These are phyloP conservation scores for Ophion obscuratus DNA, from an alignment of 2,888 invertebrate genomes.

Conservation along the genomic window DNA sequence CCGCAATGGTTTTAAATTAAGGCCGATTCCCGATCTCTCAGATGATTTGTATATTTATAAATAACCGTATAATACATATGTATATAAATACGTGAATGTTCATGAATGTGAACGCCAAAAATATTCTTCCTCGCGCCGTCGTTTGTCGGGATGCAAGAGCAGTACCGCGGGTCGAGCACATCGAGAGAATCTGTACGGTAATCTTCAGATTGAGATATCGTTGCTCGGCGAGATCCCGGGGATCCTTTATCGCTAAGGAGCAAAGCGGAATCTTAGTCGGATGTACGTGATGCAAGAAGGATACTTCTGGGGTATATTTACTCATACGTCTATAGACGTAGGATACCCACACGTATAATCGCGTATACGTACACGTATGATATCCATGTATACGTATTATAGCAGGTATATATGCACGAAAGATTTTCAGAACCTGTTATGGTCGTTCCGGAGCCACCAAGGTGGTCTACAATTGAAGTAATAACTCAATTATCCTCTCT, in stretches of 20 bases:
- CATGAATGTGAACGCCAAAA: background rate
- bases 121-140: slow-evolving; percentile 2
- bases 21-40: slow-evolving; percentile 32
- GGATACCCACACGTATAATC: slow-evolving; percentile 10
- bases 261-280: slow-evolving; percentile 66
- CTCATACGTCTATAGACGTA: background rate
- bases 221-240: slow-evolving; percentile 48
- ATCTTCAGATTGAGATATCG: slow-evolving; percentile 65
- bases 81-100: background rate
- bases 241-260: slow-evolving; percentile 67
- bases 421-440: slow-evolving; percentile 83
- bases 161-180: slow-evolving; percentile 22
- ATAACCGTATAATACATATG: no score
- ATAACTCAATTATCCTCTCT: slow-evolving; percentile 84
- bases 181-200: slow-evolving; percentile 54
- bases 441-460: slow-evolving; percentile 83
- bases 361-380: background rate
- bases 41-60: slow-evolving; percentile 23
- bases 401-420: slow-evolving; percentile 73
- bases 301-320: slow-evolving; percentile 56
- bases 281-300: slow-evolving; percentile 60
- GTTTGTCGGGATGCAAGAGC: slow-evolving; percentile 36
- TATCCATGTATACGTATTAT: slow-evolving; percentile 20
- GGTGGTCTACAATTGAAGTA: slow-evolving; percentile 85
- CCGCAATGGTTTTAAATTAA: slow-evolving; percentile 61